Percentiles rank a stretch among this genome's conserved stretches.
Evolutionary conservation across 2,888 invertebrate species (phyloP).

Genomic region (Lasioglossum zephyrum): DNA sequence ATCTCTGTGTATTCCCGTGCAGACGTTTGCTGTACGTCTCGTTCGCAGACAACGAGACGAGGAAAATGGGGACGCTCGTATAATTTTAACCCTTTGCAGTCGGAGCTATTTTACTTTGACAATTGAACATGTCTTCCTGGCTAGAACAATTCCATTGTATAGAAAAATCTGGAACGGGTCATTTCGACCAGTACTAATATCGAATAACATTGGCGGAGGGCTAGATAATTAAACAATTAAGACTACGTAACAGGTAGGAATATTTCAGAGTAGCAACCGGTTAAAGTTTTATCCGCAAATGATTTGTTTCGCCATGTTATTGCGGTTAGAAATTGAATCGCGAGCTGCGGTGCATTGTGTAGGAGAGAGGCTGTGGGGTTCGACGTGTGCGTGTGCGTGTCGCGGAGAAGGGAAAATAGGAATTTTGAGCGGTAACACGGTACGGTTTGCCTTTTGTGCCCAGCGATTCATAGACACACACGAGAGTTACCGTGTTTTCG

Average conservation of each 20-base stretch:
- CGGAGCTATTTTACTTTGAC: too few species aligned
- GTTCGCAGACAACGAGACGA: not conserved
- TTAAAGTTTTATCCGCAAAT: conserved; percentile 49
- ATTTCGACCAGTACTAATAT: too few species aligned
- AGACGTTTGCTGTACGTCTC: not conserved
- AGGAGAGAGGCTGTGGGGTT: not conserved
- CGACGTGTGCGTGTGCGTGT: not conserved
- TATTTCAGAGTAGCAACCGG: not conserved
- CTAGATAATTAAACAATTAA: too few species aligned
- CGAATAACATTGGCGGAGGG: too few species aligned
- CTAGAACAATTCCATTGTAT: too few species aligned
- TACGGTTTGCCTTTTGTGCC: conserved; percentile 11
- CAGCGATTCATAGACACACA: conserved; percentile 47
- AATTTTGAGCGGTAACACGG: conserved; percentile 18
- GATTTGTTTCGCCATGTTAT: conserved; percentile 46
- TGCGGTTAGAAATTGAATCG: conserved; percentile 59
- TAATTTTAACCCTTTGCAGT: too few species aligned
- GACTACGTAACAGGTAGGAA: not conserved
- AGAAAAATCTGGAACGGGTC: too few species aligned
- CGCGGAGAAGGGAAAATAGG: conserved; percentile 14
- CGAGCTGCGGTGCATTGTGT: conserved; percentile 53
- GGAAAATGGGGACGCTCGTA: too few species aligned
- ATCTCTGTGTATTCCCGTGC: not conserved
- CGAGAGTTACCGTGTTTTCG: conserved; percentile 23
- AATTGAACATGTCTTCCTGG: too few species aligned